phyloP scores from a whole-genome alignment of 2,797 vertebrate species.

The Natrix natrix region DNA sequence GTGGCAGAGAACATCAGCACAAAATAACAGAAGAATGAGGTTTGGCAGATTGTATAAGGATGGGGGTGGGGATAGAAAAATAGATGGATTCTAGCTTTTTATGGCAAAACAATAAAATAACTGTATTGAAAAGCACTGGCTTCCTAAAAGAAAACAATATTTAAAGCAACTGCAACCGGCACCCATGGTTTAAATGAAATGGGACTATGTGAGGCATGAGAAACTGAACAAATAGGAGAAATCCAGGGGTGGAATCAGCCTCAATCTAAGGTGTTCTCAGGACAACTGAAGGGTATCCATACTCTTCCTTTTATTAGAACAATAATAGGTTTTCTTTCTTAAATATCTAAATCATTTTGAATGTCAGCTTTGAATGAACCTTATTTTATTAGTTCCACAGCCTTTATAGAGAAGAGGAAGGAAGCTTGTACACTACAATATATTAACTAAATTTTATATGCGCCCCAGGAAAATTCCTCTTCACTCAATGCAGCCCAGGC shows the following conservation, averaged over 20 bases:
- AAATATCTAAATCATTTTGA: neutral
- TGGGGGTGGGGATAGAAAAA: neutral
- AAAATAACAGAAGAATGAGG: neutral
- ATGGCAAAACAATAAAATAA: neutral
- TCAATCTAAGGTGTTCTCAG: neutral
- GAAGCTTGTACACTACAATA: no score
- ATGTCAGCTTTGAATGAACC: neutral
- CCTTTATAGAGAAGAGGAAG: neutral
- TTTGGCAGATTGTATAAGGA: neutral
- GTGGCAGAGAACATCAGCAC: neutral
- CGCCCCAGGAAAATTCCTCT: no score
- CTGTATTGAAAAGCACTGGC: neutral
- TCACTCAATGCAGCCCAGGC: no score
- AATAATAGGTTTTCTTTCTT: neutral
- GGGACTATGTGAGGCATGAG: neutral
- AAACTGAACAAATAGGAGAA: neutral
- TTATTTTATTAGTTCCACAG: neutral
- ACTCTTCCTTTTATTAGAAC: no score
- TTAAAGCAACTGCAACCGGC: neutral
- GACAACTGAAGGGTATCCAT: neutral
- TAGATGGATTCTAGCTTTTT: neutral
- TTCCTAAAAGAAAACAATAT: neutral
- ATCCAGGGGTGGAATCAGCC: neutral
- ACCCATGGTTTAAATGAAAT: neutral
- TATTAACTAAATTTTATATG: no score